A percentile compares a stretch with the other conserved stretches of the same genome.
These are phyloP conservation scores for Lasiurus cinereus DNA, from an alignment of 2,113 vertebrate genomes.

Conservation along the genomic window DNA sequence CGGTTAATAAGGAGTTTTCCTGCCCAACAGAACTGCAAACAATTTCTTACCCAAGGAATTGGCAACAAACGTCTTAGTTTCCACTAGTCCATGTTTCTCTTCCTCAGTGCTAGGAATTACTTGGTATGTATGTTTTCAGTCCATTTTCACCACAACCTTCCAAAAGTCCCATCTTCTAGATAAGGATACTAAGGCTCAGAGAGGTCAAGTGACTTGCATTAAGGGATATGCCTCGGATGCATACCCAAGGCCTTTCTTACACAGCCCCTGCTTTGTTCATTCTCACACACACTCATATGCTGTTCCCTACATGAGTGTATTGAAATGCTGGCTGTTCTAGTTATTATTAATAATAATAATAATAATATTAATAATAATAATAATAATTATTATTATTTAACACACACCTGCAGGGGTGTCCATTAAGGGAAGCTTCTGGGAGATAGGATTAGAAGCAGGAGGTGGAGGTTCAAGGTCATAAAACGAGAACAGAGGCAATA, in stretches of 20 bases:
- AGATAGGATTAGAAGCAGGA: not conserved
- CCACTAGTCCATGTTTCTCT: not conserved
- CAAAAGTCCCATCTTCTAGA: not conserved
- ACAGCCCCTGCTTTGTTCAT: not conserved
- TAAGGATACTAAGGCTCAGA: not conserved
- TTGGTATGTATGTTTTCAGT: not conserved
- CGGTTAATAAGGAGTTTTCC: not conserved
- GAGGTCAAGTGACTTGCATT: not conserved
- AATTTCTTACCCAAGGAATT: slow-evolving; percentile 33
- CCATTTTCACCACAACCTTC: not conserved
- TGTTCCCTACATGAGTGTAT: not conserved
- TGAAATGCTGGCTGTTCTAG: not conserved
- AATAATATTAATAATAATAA: too few relatives aligned
- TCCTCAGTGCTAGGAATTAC: not conserved
- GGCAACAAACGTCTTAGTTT: not conserved
- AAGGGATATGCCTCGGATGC: not conserved
- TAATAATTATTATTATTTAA: too few relatives aligned
- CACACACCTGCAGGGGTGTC: not conserved
- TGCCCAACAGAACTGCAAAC: slow-evolving; percentile 16
- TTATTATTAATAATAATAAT: too few relatives aligned
- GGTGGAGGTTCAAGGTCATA: not conserved
- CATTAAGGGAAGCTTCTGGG: not conserved
- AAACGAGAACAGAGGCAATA: not conserved
- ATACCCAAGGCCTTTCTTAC: not conserved
- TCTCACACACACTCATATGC: too few relatives aligned